A percentile compares a stretch with the other conserved stretches of the same genome.
These are phyloP conservation scores for Dasypolia templi DNA, from an alignment of 2,888 invertebrate genomes.

Conservation along the genomic window DNA sequence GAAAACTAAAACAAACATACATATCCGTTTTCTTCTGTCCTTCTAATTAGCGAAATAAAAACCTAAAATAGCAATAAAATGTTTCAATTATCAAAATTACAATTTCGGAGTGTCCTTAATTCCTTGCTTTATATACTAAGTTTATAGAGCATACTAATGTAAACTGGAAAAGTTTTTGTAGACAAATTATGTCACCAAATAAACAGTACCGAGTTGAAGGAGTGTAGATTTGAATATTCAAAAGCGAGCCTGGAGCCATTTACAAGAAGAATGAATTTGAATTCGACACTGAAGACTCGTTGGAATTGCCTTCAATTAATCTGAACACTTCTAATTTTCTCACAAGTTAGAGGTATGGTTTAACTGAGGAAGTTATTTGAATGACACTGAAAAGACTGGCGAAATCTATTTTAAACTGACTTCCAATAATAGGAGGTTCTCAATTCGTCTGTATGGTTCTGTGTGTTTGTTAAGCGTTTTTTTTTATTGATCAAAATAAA, in stretches of 20 bases:
- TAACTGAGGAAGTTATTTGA: slow-evolving; percentile 33
- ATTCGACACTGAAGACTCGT: slow-evolving; percentile 65
- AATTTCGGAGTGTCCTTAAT: slow-evolving; percentile 20
- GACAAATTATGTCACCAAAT: slow-evolving; percentile 62
- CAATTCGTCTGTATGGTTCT: too few species aligned
- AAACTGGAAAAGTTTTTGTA: slow-evolving; percentile 53
- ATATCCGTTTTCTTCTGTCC: neutral
- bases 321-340: slow-evolving; percentile 60
- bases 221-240: slow-evolving; percentile 71
- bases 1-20: neutral
- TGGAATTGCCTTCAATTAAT: slow-evolving; percentile 69
- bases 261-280: slow-evolving; percentile 68
- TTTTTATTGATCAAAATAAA: too few species aligned
- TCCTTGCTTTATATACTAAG: slow-evolving; percentile 12
- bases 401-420: slow-evolving; percentile 17
- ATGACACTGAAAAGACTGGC: slow-evolving; percentile 24
- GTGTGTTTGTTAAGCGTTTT: too few species aligned
- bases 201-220: slow-evolving; percentile 62
- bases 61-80: neutral
- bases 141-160: slow-evolving; percentile 20
- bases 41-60: neutral
- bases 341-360: slow-evolving; percentile 43
- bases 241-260: slow-evolving; percentile 64
- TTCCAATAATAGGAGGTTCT: too few species aligned
- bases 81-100: slow-evolving; percentile 13